Evolutionary conservation across 2,888 invertebrate genomes (phyloP).

Genomic region (Apomyelois bistriatella): DNA sequence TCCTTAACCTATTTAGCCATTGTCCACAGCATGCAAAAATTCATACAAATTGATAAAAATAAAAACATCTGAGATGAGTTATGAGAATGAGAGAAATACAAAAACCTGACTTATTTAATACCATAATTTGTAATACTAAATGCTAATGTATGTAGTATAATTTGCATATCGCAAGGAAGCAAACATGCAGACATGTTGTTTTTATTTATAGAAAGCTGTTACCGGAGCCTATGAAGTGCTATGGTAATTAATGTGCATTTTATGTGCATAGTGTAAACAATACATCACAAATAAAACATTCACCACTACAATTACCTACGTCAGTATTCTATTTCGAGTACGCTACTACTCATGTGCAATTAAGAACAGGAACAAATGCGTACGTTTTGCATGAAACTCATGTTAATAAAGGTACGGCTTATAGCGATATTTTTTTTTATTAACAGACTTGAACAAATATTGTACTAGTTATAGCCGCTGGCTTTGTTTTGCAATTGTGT

Average conservation of each 20-base stretch:
- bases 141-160: too few relatives aligned
- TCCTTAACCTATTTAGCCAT: too few relatives aligned
- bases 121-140: too few relatives aligned
- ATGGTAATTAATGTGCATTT: not conserved
- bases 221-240: not conserved
- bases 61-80: too few relatives aligned
- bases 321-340: not conserved
- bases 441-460: too few relatives aligned
- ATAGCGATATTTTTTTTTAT: not conserved
- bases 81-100: too few relatives aligned
- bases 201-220: not conserved
- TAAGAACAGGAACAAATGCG: not conserved
- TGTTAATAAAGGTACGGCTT: not conserved
- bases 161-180: not conserved
- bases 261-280: not conserved
- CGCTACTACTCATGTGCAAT: not conserved
- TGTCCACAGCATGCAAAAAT: too few relatives aligned
- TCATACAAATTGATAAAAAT: too few relatives aligned
- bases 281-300: not conserved
- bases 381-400: not conserved
- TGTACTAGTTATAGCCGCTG: too few relatives aligned
- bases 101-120: too few relatives aligned
- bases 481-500: too few relatives aligned
- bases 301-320: not conserved
- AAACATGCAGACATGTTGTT: not conserved